Base-by-base conservation (phyloP, 2,888 invertebrate genomes). In the Pachliopta kotzebuea region DNA sequence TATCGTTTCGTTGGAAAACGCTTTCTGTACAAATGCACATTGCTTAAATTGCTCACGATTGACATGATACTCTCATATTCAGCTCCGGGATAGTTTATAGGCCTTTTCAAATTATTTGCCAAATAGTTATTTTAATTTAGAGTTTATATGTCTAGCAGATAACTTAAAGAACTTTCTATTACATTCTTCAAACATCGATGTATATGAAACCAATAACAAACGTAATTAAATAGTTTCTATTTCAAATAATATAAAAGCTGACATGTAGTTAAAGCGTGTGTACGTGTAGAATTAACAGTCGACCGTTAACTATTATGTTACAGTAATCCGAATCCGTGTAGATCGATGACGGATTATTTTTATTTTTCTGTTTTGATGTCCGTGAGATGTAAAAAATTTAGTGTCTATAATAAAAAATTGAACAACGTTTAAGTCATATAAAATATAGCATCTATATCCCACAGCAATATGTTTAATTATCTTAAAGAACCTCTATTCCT, bases 261-360 rank as follows among this genome's bases (percentile, higher is more conserved):
- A 45, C 45, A 49, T 50, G n/a, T 21, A 23, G 54, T 45, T 45
- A 31, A 60, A 53, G 53, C 53, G 23, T 18, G 20, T 57, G 23
- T 62, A 37, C 62, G 42, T 21, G 26, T 62, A n/a, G 50, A 57
- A 21, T n/a, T 20, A 52, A 52, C 21, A 42, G 42, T 24, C 53
- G 57, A 50, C 56, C 59, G 49, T 8, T 23, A n/a, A 50, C 21
- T 56, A 56, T 64, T 42, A 60, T 29, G 59, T 64, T 64, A 64
- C 64, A 26, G 64, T 64, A 64, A 64, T 56, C 18, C 56, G 60
- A 64, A 56, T 64, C 64, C 42, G 50, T 55, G n/a, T 52, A 37
- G 56, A 64, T 64, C 56, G 26, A 52, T 56, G 53, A 64, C 64
- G 31, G 60, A 64, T 60, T 56, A 60, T 29, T 54, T 21, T 50